Conservation (phyloP, 2,113 vertebrate species). For the Struthio camelus region DNA sequence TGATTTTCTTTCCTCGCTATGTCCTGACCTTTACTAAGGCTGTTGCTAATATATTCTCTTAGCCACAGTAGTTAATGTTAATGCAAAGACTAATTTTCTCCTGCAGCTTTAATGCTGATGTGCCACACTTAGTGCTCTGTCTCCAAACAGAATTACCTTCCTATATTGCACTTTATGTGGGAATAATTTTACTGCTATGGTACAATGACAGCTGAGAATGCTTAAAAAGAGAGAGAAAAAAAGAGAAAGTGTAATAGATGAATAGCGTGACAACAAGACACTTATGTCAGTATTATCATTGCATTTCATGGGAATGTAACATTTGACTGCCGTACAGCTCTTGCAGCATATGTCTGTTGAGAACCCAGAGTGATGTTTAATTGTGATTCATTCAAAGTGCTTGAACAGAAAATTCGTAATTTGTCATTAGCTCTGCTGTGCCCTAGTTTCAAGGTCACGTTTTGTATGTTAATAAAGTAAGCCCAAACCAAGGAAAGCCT, state of each 20-base stretch:
- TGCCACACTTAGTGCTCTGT: neutral
- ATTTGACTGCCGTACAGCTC: neutral
- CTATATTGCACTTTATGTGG: neutral
- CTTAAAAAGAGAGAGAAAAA: conserved; percentile 14
- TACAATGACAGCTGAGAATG: conserved; percentile 34
- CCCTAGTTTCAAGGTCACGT: conserved; percentile 13
- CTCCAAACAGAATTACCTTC: conserved; percentile 27
- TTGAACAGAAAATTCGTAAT: neutral
- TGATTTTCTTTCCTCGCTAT: neutral
- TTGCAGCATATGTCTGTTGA: neutral
- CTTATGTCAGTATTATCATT: neutral
- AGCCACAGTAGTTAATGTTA: neutral
- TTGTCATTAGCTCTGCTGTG: neutral
- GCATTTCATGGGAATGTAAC: neutral
- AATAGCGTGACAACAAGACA: conserved; percentile 12
- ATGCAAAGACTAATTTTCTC: conserved; percentile 32
- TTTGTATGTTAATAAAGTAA: conserved; percentile 43
- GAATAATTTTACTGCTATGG: neutral
- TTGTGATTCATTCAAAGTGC: neutral
- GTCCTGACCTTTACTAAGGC: conserved; percentile 33
- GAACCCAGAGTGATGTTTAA: neutral
- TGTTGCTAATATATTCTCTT: conserved; percentile 15
- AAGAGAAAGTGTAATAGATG: conserved; percentile 3
- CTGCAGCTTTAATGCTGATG: neutral
- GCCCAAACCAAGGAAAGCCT: neutral